phyloP scores from a whole-genome alignment of 2,888 invertebrate genomes.

The Agelastica alni region DNA sequence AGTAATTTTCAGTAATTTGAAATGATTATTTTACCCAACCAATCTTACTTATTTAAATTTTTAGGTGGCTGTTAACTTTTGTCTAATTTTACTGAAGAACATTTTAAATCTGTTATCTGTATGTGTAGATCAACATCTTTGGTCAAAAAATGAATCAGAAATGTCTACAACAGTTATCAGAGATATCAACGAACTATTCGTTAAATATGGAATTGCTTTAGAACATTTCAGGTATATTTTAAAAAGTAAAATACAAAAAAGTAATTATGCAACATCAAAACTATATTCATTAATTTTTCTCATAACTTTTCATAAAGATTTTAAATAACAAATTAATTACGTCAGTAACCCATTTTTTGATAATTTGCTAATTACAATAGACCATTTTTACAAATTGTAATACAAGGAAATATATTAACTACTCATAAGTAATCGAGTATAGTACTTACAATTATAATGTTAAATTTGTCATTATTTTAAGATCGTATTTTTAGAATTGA shows the following conservation, averaged over 20 bases:
- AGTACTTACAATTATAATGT: too few relatives aligned
- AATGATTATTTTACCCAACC: too few relatives aligned
- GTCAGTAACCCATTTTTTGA: too few relatives aligned
- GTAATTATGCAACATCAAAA: too few relatives aligned
- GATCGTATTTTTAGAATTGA: conserved; percentile 51
- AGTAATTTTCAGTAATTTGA: too few relatives aligned
- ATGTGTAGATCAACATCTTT: conserved; percentile 62
- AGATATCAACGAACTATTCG: conserved; percentile 61
- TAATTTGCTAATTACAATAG: too few relatives aligned
- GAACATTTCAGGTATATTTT: conserved; percentile 58
- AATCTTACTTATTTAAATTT: too few relatives aligned
- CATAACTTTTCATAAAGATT: too few relatives aligned
- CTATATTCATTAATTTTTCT: too few relatives aligned
- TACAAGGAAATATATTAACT: neutral
- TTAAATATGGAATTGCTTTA: conserved; percentile 63
- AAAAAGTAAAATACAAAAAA: too few relatives aligned
- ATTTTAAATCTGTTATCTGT: conserved; percentile 60
- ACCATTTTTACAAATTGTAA: neutral
- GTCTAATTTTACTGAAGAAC: conserved; percentile 58
- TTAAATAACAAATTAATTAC: too few relatives aligned
- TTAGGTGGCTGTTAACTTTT: conserved; percentile 60
- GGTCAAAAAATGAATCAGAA: conserved; percentile 59
- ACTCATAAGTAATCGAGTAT: neutral
- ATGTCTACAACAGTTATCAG: conserved; percentile 59
- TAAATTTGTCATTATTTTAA: too few relatives aligned